A percentile compares a stretch with the other conserved stretches of the same genome.
Evolutionary conservation across 2,888 invertebrate species (phyloP).

Genomic region (Venustoraphidia nigricollis): DNA sequence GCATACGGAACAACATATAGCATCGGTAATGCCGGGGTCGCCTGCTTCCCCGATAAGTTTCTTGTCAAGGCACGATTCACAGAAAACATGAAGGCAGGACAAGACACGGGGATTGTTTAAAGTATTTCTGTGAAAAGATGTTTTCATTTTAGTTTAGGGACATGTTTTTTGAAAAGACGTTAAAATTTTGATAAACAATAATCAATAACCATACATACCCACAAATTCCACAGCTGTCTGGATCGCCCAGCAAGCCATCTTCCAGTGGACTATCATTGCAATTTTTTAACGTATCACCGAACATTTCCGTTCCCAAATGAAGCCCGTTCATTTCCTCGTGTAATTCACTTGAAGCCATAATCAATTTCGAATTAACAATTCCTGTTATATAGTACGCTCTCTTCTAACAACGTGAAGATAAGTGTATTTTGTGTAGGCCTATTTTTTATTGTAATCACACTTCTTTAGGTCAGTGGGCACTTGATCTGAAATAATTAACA

Average conservation of each 20-base stretch:
- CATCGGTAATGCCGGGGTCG: slow-evolving; percentile 45
- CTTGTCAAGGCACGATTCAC: slow-evolving; percentile 80
- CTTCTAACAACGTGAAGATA: no score
- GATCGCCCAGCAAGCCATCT: slow-evolving; percentile 26
- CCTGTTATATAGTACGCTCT: no score
- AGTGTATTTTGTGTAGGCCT: no score
- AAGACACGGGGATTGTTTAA: slow-evolving; percentile 73
- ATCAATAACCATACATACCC: slow-evolving; percentile 20
- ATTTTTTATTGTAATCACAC: no score
- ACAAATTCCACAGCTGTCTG: slow-evolving; percentile 28
- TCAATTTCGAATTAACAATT: neutral
- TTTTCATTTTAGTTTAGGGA: neutral
- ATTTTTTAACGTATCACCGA: slow-evolving; percentile 25
- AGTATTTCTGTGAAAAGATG: slow-evolving; percentile 40
- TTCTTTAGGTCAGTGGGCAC: no score
- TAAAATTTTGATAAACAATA: neutral
- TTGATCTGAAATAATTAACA: no score
- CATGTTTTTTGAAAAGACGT: neutral
- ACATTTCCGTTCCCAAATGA: slow-evolving; percentile 22
- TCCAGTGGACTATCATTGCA: slow-evolving; percentile 24
- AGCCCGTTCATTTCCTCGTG: slow-evolving; percentile 21
- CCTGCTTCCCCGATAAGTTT: slow-evolving; percentile 56
- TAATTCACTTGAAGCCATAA: slow-evolving; percentile 18
- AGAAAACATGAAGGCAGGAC: slow-evolving; percentile 89
- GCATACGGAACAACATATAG: slow-evolving; percentile 65